Base-by-base conservation (phyloP, 2,797 vertebrate genomes). In the Chaetodon trifasciatus region DNA sequence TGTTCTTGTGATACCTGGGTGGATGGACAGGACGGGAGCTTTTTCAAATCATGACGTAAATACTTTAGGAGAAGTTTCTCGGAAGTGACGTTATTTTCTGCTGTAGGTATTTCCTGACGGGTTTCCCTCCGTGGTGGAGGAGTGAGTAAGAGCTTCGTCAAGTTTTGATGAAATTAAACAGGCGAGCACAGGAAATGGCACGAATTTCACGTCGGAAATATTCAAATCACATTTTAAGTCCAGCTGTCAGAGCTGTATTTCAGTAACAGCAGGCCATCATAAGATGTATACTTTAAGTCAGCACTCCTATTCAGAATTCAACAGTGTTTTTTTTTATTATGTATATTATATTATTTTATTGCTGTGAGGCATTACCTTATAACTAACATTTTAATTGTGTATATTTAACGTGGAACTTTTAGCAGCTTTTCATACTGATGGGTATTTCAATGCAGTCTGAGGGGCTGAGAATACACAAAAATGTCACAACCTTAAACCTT, bases 81-180 rank as follows among this genome's bases (percentile, higher is more conserved):
- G 91, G 93, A 95, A 90, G 82, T 95, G 92, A 95, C 91, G 94
- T 50, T 6, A 0, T 74, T 85, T 84, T 73, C 79, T 74, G 28
- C 60, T 11, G 73, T 88, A 89, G 92, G 92, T 90, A 91, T 91
- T 94, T 96, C 94, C 93, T 90, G 90, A 90, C 69, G 93, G 92
- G 74, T 89, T 94, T 91, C 94, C 92, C 91, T 91, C 75, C 24
- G 82, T 44, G 63, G 84, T 47, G 81, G 82, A 70, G 81, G 42
- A 65, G 68, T 53, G 39, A 39, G 52, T 12, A 50, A 62, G 23
- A 79, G 68, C 4, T 63, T 0, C 5, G 64, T 89, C 73, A 92
- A 83, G 74, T 23, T 61, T 9, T 35, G 17, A 46, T 3, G 2
- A 5, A 62, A 4, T 60, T 19, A 65, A 6, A 24, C 16, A 56